phyloP scores from a whole-genome alignment of 2,797 vertebrate genomes.

The Halcyon chelicuti region DNA sequence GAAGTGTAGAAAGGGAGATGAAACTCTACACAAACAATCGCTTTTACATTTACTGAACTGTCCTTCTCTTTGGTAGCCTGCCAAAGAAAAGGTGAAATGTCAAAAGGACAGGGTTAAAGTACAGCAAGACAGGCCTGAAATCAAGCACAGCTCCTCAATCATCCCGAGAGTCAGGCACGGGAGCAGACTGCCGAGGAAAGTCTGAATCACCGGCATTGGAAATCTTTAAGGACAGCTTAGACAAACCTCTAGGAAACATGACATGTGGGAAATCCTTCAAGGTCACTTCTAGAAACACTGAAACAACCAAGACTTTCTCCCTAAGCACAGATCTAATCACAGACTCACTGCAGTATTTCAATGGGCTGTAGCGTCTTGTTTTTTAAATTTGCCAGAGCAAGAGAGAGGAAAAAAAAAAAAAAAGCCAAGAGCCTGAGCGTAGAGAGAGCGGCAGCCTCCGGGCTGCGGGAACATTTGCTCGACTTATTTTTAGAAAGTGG shows the following conservation, averaged over 20 bases:
- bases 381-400: not conserved
- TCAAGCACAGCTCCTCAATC: not conserved
- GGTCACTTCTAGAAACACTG: constrained; percentile 27
- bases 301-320: not conserved
- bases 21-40: not conserved
- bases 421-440: not conserved
- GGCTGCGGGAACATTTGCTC: not conserved
- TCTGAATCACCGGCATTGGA: not conserved
- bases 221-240: constrained; percentile 16
- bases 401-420: not conserved
- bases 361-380: not conserved
- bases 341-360: not conserved
- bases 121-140: not conserved
- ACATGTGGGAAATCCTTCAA: not conserved
- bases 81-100: not conserved
- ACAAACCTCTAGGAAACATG: constrained; percentile 5
- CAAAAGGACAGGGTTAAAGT: not conserved
- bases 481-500: constrained; percentile 33
- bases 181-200: not conserved
- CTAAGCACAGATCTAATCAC: not conserved
- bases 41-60: not conserved
- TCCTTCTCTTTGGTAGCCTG: not conserved
- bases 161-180: not conserved
- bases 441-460: not conserved
- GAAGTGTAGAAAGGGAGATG: not conserved